Base-by-base conservation (phyloP, 2,888 invertebrate genomes). In the Rhagonycha lutea region DNA sequence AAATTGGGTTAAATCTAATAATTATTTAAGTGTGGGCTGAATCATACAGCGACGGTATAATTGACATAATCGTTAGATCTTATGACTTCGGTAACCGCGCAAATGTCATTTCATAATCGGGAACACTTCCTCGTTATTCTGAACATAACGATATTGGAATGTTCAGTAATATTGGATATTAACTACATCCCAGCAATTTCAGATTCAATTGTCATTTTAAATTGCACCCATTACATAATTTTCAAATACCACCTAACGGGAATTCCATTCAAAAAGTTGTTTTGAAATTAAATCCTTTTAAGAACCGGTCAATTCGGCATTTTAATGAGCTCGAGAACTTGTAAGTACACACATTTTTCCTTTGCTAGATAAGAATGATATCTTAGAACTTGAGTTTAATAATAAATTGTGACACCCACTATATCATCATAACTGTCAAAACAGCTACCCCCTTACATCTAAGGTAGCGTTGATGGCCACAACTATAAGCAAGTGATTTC, bases 131-230 rank as follows among this genome's bases (percentile, higher is more conserved):
- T 69, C 72, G 72, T 75, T 75, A 75, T 72, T 72, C 60, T 65
- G 24, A 29, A 61, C 72, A 75, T 72, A 75, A 75, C 75, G 75
- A 75, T 75, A 75, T 75, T 67, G 75, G 68, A 69, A 69, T 69
- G 69, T 72, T 63, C 69, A 29, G 72, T 75, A 75, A 75, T 75
- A 69, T 72, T 68, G 32, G 71, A 75, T 71, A 69, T 72, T 75
- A 69, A 71, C 61, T 32, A 65, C 67, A 32, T 60, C 67, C 69
- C 65, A 47, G 63, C 62, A 69, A 76, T 73, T 72, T 70, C 68
- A 23, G 24, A 61, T 14, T 14, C 67, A 70, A 72, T 68, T 68
- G 47, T 68, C 72, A 28, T 28, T 68, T 14, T 60, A 61, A 68
- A 63, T 47, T 47, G 47, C 47, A 47, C 47, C 47, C 47, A 47